A percentile compares a stretch with the other conserved stretches of the same genome.
Evolutionary conservation across 2,888 invertebrate genomes (phyloP).

Genomic region (Chironomus riparius): DNA sequence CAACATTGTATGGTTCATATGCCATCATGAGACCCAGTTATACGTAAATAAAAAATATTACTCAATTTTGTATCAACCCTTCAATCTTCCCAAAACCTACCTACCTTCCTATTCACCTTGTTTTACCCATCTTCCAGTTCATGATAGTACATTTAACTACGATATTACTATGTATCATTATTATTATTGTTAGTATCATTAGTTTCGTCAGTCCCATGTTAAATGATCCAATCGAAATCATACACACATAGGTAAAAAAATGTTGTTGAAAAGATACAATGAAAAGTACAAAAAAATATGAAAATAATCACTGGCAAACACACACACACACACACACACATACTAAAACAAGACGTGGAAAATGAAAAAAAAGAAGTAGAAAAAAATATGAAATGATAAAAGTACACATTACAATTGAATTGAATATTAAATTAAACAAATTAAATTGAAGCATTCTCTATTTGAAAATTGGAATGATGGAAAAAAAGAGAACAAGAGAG

Average conservation of each 20-base stretch:
- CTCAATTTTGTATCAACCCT: neutral
- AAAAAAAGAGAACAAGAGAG: neutral
- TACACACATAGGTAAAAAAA: neutral
- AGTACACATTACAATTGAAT: neutral
- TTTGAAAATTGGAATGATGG: neutral
- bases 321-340: neutral
- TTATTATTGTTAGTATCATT: neutral
- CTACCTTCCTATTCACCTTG: neutral
- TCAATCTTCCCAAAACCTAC: neutral
- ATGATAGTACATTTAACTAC: too few relatives aligned
- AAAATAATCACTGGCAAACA: neutral
- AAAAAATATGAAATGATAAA: neutral
- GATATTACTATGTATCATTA: neutral
- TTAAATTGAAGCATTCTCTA: neutral
- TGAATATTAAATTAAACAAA: constrained; percentile 10
- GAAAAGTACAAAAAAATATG: neutral
- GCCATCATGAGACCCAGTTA: constrained; percentile 30
- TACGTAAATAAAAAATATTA: constrained; percentile 1
- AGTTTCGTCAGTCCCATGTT: neutral
- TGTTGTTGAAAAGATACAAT: neutral
- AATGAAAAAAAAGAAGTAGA: neutral
- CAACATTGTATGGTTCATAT: constrained; percentile 30
- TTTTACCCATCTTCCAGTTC: neutral
- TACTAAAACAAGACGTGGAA: neutral
- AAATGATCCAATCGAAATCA: constrained; percentile 8